Base-by-base conservation (phyloP, 2,888 invertebrate species). In the Lamproptera curius region DNA sequence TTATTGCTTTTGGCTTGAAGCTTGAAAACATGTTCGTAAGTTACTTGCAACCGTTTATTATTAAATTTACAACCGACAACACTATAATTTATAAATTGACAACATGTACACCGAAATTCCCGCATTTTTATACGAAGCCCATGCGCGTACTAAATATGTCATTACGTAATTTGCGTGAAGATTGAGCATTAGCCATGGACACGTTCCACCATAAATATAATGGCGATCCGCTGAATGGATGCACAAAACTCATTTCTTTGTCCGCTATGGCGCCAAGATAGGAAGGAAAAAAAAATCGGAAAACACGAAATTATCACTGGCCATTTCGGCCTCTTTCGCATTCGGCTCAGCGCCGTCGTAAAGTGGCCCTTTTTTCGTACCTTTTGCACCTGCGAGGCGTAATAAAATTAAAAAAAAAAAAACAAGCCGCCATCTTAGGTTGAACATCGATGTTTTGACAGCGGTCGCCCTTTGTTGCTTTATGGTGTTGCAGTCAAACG, bases 401-500 rank as follows among this genome's bases (percentile, higher is more conserved):
- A 65, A 71, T 71, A 70, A 70, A n/a, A n/a, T n/a, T n/a, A n/a
- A n/a, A n/a, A n/a, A n/a, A n/a, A n/a, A n/a, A 62, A 72, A 70
- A 55, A n/a, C 28, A n/a, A n/a, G 28, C 9, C 20, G 3, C 20
- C 4, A 20, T 20, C 20, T 20, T 3, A 20, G 20, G 6, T 6
- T 65, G 67, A 68, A 70, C 63, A 65, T 64, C 61, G 49, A 60
- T 85, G 76, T 85, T 85, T 85, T 85, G 85, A 85, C 86, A 84
- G 79, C 79, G 82, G 78, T 56, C 28, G 51, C 65, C 71, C 75
- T 81, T 83, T 74, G 59, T 61, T 54, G 43, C 42, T 47, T 42
- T 52, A 36, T 50, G 43, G 51, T 50, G 55, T 57, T 56, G 51
- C 50, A 48, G 47, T 51, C 53, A 52, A 55, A 56, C 51, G 50